These are phyloP conservation scores for Zaprionus nigranus DNA, from an alignment of 1,140 invertebrate species.

Conservation along the genomic window DNA sequence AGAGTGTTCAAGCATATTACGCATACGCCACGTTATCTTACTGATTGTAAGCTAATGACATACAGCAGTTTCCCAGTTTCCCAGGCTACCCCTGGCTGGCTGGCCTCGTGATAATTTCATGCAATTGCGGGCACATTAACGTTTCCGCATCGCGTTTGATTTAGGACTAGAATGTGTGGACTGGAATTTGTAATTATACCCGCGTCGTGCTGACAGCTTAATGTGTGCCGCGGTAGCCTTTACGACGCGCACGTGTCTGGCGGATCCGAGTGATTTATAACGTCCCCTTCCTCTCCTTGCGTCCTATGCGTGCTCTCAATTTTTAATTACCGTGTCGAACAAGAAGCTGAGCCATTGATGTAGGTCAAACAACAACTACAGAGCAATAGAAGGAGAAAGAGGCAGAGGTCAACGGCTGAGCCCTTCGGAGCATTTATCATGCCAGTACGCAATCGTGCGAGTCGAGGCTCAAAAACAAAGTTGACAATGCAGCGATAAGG, in stretches of 20 bases:
- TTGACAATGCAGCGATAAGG: slow-evolving; percentile 4
- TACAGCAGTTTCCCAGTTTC: slow-evolving; percentile 15
- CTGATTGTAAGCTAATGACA: slow-evolving; percentile 27
- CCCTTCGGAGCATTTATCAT: background rate
- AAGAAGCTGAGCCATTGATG: slow-evolving; percentile 71
- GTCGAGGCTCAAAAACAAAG: background rate
- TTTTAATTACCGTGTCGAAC: slow-evolving; percentile 73
- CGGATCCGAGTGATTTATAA: slow-evolving; percentile 70
- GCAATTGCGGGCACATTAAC: slow-evolving; percentile 75
- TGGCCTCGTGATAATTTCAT: slow-evolving; percentile 69
- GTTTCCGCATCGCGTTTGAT: slow-evolving; percentile 75
- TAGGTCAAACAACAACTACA: slow-evolving; percentile 52
- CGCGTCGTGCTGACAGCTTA: slow-evolving; percentile 64
- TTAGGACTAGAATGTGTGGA: slow-evolving; percentile 69
- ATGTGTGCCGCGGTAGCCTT: slow-evolving; percentile 53
- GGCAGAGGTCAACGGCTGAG: background rate
- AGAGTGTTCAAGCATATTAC: slow-evolving; percentile 44
- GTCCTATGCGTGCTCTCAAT: slow-evolving; percentile 68
- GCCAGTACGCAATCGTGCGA: slow-evolving; percentile 30
- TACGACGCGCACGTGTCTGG: slow-evolving; percentile 66
- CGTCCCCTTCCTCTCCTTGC: slow-evolving; percentile 8
- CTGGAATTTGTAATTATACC: slow-evolving; percentile 71
- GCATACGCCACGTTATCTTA: slow-evolving; percentile 47
- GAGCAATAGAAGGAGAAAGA: background rate
- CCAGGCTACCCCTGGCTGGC: background rate